Base-by-base conservation (phyloP, 2,888 invertebrate genomes). In the Epicampocera succincta region DNA sequence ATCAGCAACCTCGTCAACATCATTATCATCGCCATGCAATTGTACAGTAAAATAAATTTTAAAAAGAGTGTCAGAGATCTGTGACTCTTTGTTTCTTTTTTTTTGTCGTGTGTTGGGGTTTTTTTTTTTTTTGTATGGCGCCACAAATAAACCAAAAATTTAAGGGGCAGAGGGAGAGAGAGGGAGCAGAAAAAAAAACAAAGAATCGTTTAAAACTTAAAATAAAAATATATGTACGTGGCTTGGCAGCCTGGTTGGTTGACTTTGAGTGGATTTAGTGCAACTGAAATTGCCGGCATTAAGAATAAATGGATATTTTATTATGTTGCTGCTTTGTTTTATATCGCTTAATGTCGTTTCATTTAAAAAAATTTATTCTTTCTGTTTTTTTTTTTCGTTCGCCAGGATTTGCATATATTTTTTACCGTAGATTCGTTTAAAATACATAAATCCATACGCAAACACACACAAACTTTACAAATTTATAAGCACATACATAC, bases 251-350 rank as follows among this genome's bases (percentile, higher is more conserved):
- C 71, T 65, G 71, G 33, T 33, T 58, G 61, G 78, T 77, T 75
- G 80, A 82, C 76, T 83, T 84, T 83, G 83, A 84, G 85, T 85
- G 84, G 84, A 84, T 84, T 85, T 84, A 78, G 83, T 81, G 83
- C 77, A 83, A 74, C 79, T 74, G 77, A 84, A 85, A 85, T 84
- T 85, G 84, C 84, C 85, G 80, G 83, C 84, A 85, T 85, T 84
- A 85, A 80, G 78, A 68, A 84, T 83, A 84, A 85, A 84, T 84
- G 84, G 81, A 82, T 83, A 77, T 84, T 84, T 84, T 84, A 84
- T 85, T 84, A 83, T 84, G 80, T 83, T 77, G 44, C 83, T 74
- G 69, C 80, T 77, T 82, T 83, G 81, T 83, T 77, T 80, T 74
- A 77, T 84, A 76, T 74, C 79, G 73, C 79, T 84, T 83, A 76